Conservation (phyloP, 2,888 invertebrate genomes). For the Rhodophaea formosa region DNA sequence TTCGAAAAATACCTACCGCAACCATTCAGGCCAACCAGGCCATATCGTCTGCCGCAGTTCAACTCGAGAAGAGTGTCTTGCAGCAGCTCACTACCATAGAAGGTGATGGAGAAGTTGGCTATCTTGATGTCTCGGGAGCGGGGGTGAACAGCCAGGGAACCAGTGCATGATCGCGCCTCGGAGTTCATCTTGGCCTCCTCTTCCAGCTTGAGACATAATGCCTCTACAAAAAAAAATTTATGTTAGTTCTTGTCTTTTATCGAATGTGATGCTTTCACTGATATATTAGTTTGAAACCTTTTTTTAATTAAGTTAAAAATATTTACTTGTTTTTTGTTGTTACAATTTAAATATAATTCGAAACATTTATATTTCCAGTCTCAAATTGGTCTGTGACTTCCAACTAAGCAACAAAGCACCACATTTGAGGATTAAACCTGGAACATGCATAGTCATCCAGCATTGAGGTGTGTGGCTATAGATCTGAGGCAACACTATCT, state of each 20-base stretch:
- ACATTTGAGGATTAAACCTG: too few species aligned
- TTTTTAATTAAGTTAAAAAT: too few species aligned
- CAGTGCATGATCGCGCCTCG: constrained; percentile 96
- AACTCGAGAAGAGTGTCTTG: constrained; percentile 97
- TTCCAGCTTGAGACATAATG: constrained; percentile 92
- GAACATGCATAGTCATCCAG: too few species aligned
- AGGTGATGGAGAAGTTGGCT: constrained; percentile 97
- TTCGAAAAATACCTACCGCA: constrained; percentile 84
- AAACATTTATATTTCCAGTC: too few species aligned
- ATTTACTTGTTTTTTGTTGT: too few species aligned
- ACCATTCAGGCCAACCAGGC: constrained; percentile 98
- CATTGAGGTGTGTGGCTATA: too few species aligned
- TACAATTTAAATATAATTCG: too few species aligned
- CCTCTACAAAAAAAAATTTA: constrained; percentile 80
- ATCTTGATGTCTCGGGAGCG: constrained; percentile 98
- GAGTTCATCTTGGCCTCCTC: constrained; percentile 95
- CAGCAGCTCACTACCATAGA: constrained; percentile 97
- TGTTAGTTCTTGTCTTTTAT: not conserved
- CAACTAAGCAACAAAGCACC: too few species aligned
- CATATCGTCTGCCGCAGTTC: constrained; percentile 98
- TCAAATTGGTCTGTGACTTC: too few species aligned
- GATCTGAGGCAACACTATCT: too few species aligned
- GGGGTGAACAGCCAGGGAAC: constrained; percentile 96
- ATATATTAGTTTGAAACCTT: too few species aligned
- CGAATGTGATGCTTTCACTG: too few species aligned